Evolutionary conservation across 2,888 invertebrate genomes (phyloP), one percentile per base, ranked within the genome.

Genomic region (Lasioglossum villosulum): DNA sequence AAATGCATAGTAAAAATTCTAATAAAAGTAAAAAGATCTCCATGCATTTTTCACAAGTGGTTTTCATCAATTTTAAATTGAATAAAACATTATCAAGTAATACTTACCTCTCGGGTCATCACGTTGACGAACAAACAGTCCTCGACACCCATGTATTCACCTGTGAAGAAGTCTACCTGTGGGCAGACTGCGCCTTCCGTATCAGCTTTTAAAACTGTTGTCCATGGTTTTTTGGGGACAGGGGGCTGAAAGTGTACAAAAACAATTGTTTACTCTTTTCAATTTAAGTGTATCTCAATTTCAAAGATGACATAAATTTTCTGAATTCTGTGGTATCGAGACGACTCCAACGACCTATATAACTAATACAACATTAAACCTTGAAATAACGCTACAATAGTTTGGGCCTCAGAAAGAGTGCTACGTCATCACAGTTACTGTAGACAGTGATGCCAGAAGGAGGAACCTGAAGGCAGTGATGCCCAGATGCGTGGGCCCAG

Each of bases 121-220:
- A 80, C 75, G 45, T 80, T 76, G 19, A 80, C 14, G 70, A 37
- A 63, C 19, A 80, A 48, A 27, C 80, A 81, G 27, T 81, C 71
- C 37, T 81, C 80, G 37, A 4, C 19, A 1, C 68, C 68, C 10
- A 68, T 37, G 37, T 37, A 68, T 0, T 23, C 12, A 23, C 34
- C 37, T 8, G 68, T 1, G 68, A 68, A 68, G 34, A 68, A 68
- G n/a, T 59, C 59, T 8, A 75, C n/a, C 19, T 75, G 75, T 10
- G 39, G 1, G 19, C 75, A 75, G 12, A 1, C 39, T 16, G n/a
- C 0, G 14, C 27, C 39, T 8, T 75, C 59, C 37, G 10, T n/a
- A 1, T 23, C 12, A 19, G 75, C 75, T 0, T 39, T 3, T 0
- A 19, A 34, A 19, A 27, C 23, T 1, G 2, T 0, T 0, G 6